Base-by-base conservation (phyloP, 2,888 invertebrate genomes). In the Papilio gigon region DNA sequence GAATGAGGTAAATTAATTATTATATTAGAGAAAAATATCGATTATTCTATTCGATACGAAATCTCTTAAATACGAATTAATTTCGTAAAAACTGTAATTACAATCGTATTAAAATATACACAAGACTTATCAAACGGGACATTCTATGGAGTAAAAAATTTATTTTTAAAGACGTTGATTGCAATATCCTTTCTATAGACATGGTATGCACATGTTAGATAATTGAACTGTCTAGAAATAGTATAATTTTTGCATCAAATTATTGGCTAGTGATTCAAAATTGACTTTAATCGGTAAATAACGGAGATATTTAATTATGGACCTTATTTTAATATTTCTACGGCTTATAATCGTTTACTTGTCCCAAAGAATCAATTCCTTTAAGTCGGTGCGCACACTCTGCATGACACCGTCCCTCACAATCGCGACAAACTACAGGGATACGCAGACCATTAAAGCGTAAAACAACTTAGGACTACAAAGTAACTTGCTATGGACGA, bases 1-100 rank as follows among this genome's bases (percentile, higher is more conserved):
- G 76, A 84, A 82, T 86, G 88, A 88, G 87, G 88, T 89, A 77
- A 56, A 67, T 44, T 62, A 62, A 67, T 62, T 58, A 42, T 27
- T 59, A 20, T 30, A 20, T 20, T 30, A 8, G 17, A 17, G 3
- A 47, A 5, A 11, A 6, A 27, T 62, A 17, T 20, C 22, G 35
- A 22, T 37, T 5, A 9, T 50, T 63, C 35, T 47, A 12, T 33
- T 44, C 37, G 59, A 25, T 37, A 37, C 37, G 2, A 14, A 58
- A 58, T 40, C 6, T 25, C 1, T 27, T 30, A 30, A 60, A 61
- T 58, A 53, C 65, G 40, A 53, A 22, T 40, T 68, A 40, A 75
- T 71, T 76, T 79, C 77, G 70, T 77, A 78, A 78, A 76, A 80
- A 80, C 6, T 76, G 77, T 84, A 84, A 11, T 12, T 27, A 53